A percentile compares a stretch with the other conserved stretches of the same genome.
phyloP scores from a whole-genome alignment of 2,888 invertebrate species.

The Metallyticus violacea region DNA sequence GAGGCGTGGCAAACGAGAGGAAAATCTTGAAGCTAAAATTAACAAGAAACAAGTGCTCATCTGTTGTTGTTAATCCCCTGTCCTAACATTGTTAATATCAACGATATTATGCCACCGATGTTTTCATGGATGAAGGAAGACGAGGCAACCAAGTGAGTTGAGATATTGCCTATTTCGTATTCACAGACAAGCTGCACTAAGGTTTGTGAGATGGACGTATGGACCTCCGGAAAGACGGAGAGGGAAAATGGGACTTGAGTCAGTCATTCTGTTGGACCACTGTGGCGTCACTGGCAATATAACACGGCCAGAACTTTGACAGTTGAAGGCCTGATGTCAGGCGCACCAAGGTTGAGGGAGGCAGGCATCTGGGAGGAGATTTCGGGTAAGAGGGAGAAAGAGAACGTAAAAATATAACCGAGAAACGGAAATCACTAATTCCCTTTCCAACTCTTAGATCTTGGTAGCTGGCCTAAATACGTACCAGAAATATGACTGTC shows the following conservation, averaged over 20 bases:
- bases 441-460: too few species aligned
- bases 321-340: not conserved
- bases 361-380: too few species aligned
- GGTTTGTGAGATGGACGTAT: not conserved
- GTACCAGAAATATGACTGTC: too few species aligned
- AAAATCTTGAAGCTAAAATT: not conserved
- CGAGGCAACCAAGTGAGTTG: not conserved
- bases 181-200: slow-evolving; percentile 6
- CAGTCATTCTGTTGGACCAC: not conserved
- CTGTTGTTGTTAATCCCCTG: not conserved
- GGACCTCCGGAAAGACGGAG: not conserved
- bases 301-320: not conserved
- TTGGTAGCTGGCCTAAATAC: too few species aligned
- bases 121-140: not conserved
- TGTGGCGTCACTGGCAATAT: not conserved
- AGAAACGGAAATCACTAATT: slow-evolving; percentile 3
- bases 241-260: not conserved
- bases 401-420: not conserved
- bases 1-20: not conserved
- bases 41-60: not conserved
- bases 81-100: not conserved
- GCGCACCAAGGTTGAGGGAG: too few species aligned
- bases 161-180: slow-evolving; percentile 6
- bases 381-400: not conserved
- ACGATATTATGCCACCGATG: not conserved